Conservation (phyloP, 2,113 vertebrate genomes). For the Ammodytes marinus region DNA sequence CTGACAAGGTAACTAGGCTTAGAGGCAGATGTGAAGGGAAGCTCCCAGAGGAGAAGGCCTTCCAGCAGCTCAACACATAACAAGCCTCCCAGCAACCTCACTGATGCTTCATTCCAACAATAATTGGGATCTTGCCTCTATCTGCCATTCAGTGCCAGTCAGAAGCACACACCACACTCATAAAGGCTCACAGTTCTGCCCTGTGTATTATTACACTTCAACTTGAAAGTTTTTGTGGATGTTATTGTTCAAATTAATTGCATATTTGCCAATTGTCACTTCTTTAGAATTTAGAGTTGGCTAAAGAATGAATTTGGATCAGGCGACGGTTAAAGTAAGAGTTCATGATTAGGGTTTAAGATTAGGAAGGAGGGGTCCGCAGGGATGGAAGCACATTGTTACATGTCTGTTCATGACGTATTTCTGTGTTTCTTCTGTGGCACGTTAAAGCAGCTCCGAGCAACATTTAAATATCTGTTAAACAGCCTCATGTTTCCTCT, state of each 20-base stretch:
- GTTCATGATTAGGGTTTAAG: neutral
- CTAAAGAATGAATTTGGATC: neutral
- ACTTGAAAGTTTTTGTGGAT: neutral
- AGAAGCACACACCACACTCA: neutral
- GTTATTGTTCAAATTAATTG: neutral
- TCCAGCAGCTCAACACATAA: constrained; percentile 14
- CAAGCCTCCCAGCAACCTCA: constrained; percentile 35
- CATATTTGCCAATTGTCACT: neutral
- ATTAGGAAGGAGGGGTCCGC: neutral
- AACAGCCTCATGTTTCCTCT: too few species aligned
- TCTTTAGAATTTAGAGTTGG: neutral
- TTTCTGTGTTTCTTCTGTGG: too few species aligned
- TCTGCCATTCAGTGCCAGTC: constrained; percentile 26
- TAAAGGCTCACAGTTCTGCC: neutral
- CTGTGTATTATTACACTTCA: neutral
- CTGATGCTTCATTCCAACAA: constrained; percentile 6
- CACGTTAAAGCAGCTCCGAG: too few species aligned
- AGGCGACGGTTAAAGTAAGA: neutral
- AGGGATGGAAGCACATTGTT: too few species aligned
- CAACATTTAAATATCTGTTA: too few species aligned
- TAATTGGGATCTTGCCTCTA: constrained; percentile 45
- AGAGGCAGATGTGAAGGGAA: neutral
- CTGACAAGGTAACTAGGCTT: constrained; percentile 11
- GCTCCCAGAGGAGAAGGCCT: constrained; percentile 24
- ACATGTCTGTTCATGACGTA: too few species aligned